phyloP scores from a whole-genome alignment of 2,113 vertebrate species.

The Malurus cyaneus region DNA sequence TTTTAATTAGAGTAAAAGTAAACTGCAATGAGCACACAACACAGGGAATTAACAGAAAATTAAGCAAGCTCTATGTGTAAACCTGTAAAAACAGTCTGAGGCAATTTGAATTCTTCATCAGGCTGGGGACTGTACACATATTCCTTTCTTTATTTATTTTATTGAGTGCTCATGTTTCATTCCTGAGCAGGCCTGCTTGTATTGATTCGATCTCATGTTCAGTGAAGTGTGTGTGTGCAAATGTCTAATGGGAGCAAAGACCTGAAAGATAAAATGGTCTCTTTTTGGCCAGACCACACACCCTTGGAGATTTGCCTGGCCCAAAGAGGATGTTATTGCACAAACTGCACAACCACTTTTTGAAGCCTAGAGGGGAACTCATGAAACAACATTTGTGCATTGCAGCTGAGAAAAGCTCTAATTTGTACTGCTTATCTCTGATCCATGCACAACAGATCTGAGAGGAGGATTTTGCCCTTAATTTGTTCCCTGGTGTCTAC shows the following conservation, averaged over 20 bases:
- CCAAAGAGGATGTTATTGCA: conserved; percentile 29
- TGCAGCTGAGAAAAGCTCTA: conserved; percentile 40
- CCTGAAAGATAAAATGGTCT: conserved; percentile 34
- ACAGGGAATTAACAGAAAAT: conserved; percentile 45
- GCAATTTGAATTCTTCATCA: conserved; percentile 50
- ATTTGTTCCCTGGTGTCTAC: conserved; percentile 62
- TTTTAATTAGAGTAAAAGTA: conserved; percentile 46
- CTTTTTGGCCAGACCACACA: conserved; percentile 21
- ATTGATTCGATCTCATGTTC: conserved; percentile 51
- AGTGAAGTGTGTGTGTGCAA: conserved; percentile 36
- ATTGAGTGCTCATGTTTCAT: conserved; percentile 47
- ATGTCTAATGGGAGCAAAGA: not conserved
- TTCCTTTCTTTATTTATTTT: conserved; percentile 11
- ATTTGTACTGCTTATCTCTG: conserved; percentile 58
- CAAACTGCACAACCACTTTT: conserved; percentile 7
- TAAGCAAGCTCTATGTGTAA: conserved; percentile 2
- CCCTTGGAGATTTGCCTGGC: conserved; percentile 5
- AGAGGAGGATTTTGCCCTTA: conserved; percentile 57
- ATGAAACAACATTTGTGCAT: conserved; percentile 16
- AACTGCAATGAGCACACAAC: conserved; percentile 4
- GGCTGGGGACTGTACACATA: not conserved
- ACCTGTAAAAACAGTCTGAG: conserved; percentile 18
- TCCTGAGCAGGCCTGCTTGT: not conserved
- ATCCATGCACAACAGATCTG: conserved; percentile 43
- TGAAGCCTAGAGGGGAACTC: conserved; percentile 40